Evolutionary conservation across 1,140 invertebrate genomes (phyloP).

Genomic region (Drosophila funebris): DNA sequence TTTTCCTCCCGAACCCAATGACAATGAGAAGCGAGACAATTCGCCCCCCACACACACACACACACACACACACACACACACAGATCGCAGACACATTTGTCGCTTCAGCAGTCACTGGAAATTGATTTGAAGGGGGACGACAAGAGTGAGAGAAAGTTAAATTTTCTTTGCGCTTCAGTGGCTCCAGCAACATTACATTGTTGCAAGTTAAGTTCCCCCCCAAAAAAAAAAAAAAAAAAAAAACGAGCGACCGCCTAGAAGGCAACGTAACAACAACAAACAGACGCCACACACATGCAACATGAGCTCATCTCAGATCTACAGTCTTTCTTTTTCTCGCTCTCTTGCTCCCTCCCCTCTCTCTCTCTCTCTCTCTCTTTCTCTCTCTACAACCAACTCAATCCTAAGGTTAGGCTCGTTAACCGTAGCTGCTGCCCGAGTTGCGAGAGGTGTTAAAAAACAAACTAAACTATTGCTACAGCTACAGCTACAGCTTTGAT

Average conservation of each 20-base stretch:
- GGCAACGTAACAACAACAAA: background rate
- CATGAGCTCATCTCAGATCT: constrained; percentile 7
- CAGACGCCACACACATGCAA: constrained; percentile 37
- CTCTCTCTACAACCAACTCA: background rate
- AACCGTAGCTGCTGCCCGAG: constrained; percentile 31
- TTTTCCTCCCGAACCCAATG: background rate
- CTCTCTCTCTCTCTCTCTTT: background rate
- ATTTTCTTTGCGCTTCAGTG: constrained; percentile 37
- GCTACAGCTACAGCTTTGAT: constrained; percentile 45
- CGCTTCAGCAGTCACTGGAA: constrained; percentile 69
- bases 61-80: no score
- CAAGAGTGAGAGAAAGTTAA: constrained; percentile 6
- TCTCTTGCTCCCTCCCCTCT: background rate
- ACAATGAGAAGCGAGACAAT: constrained; percentile 41
- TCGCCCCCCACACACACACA: constrained; percentile 49
- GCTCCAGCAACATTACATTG: constrained; percentile 7
- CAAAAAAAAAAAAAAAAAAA: no score
- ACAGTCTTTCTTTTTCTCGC: background rate
- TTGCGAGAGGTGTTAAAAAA: constrained; percentile 48
- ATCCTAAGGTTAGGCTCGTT: constrained; percentile 28
- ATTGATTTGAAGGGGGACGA: constrained; percentile 26
- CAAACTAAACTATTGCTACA: constrained; percentile 24
- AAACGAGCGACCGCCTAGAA: constrained; percentile 23
- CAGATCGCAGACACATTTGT: constrained; percentile 65
- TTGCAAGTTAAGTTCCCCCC: background rate